Percentiles rank a stretch among this genome's conserved stretches.
phyloP scores from a whole-genome alignment of 2,888 invertebrate genomes.

The Hecatera dysodea region DNA sequence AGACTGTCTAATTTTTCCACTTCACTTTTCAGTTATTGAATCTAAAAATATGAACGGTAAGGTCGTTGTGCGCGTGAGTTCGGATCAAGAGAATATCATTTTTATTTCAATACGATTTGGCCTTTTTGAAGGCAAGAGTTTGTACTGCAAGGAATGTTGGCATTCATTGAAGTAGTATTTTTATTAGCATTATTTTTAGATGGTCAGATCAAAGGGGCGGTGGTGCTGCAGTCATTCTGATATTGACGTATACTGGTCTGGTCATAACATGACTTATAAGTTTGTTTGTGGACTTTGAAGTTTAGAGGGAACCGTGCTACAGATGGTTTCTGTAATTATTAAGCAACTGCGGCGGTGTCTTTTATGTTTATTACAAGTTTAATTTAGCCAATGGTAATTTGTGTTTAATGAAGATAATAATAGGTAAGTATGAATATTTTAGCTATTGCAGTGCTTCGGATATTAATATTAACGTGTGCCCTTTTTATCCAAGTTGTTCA shows the following conservation, averaged over 20 bases:
- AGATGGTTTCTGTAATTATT: not conserved
- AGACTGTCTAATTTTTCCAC: not conserved
- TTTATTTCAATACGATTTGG: slow-evolving; percentile 34
- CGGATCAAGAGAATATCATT: slow-evolving; percentile 38
- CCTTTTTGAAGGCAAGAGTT: slow-evolving; percentile 51
- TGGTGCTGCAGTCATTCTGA: slow-evolving; percentile 7
- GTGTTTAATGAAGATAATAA: not conserved
- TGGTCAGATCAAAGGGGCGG: slow-evolving; percentile 30
- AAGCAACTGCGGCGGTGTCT: not conserved
- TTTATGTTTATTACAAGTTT: not conserved
- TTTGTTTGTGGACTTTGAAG: not conserved
- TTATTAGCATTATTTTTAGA: slow-evolving; percentile 46
- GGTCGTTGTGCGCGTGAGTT: slow-evolving; percentile 27
- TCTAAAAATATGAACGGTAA: slow-evolving; percentile 35
- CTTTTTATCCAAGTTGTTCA: not conserved
- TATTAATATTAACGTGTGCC: not conserved
- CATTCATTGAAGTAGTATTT: slow-evolving; percentile 41
- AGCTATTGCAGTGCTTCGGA: not conserved
- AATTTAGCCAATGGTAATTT: not conserved
- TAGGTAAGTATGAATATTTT: not conserved
- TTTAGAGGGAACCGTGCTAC: not conserved
- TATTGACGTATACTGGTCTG: slow-evolving; percentile 9
- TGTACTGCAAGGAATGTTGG: slow-evolving; percentile 42
- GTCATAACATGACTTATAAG: slow-evolving; percentile 8
- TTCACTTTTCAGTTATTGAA: slow-evolving; percentile 14